Evolutionary conservation across 2,797 vertebrate species (phyloP).

Genomic region (Erethizon dorsatum): DNA sequence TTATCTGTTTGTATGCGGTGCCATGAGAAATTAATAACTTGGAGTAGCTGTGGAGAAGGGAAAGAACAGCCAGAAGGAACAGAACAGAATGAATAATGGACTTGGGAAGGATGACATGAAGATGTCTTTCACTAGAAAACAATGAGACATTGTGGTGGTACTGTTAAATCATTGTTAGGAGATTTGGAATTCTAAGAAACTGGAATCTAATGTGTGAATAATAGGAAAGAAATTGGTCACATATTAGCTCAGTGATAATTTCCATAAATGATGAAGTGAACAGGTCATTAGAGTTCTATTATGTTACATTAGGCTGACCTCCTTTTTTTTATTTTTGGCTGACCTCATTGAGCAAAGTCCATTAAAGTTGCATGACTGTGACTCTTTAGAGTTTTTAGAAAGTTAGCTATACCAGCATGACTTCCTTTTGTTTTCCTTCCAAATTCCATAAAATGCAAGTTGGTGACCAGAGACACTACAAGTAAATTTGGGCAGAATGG

Average conservation of each 20-base stretch:
- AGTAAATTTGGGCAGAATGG: constrained; percentile 18
- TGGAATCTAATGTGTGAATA: constrained; percentile 55
- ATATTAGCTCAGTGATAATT: constrained; percentile 27
- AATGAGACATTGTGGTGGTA: constrained; percentile 28
- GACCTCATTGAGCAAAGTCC: not conserved
- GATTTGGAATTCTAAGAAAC: constrained; percentile 64
- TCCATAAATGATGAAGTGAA: constrained; percentile 59
- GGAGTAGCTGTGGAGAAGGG: not conserved
- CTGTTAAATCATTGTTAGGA: constrained; percentile 60
- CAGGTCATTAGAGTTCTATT: not conserved
- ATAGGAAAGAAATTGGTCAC: constrained; percentile 56
- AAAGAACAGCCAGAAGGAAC: constrained; percentile 42
- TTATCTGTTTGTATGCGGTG: constrained; percentile 12
- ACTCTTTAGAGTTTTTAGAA: not conserved
- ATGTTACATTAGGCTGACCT: not conserved
- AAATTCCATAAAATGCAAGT: constrained; percentile 11
- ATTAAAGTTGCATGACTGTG: not conserved
- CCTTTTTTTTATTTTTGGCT: no score
- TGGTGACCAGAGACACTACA: not conserved
- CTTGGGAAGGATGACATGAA: constrained; percentile 36
- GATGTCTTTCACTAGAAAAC: constrained; percentile 42
- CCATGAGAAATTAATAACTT: constrained; percentile 29
- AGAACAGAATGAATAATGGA: constrained; percentile 50
- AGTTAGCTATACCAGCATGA: not conserved
- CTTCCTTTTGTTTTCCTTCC: not conserved